Conservation (phyloP, 2,888 invertebrate species). For the Pyralis farinalis region DNA sequence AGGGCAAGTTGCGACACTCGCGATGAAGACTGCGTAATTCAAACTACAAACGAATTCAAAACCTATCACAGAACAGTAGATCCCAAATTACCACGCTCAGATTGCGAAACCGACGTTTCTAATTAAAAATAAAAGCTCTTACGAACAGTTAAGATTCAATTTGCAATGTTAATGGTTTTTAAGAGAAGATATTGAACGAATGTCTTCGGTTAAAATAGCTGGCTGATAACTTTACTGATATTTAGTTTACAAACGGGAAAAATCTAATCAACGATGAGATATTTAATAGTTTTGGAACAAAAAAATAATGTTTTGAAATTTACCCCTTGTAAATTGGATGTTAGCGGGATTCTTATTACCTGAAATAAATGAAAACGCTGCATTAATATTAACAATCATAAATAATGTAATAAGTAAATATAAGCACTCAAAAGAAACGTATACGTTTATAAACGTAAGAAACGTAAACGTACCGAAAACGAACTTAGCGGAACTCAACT, state of each 20-base stretch:
- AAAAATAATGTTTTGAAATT: neutral
- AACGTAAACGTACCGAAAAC: no score
- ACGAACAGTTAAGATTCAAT: slow-evolving; percentile 36
- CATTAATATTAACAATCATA: no score
- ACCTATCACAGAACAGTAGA: neutral
- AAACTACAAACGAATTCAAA: slow-evolving; percentile 22
- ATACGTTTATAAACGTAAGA: no score
- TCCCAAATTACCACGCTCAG: neutral
- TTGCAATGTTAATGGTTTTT: slow-evolving; percentile 31
- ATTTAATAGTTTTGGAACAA: neutral
- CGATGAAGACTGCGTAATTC: slow-evolving; percentile 31
- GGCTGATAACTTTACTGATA: slow-evolving; percentile 56
- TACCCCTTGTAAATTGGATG: neutral
- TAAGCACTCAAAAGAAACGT: no score
- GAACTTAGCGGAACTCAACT: no score
- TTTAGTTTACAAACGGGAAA: slow-evolving; percentile 17
- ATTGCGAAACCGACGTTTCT: slow-evolving; percentile 2
- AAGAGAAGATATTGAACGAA: slow-evolving; percentile 46
- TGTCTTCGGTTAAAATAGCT: slow-evolving; percentile 38
- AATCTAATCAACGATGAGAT: neutral
- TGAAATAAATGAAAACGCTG: slow-evolving; percentile 24
- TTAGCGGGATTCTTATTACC: slow-evolving; percentile 23
- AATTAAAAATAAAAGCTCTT: slow-evolving; percentile 44
- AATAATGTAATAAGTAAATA: no score
- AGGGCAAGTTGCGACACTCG: slow-evolving; percentile 57